Base-by-base conservation (phyloP, 2,888 invertebrate genomes). In the Mechanitis mazaeus region DNA sequence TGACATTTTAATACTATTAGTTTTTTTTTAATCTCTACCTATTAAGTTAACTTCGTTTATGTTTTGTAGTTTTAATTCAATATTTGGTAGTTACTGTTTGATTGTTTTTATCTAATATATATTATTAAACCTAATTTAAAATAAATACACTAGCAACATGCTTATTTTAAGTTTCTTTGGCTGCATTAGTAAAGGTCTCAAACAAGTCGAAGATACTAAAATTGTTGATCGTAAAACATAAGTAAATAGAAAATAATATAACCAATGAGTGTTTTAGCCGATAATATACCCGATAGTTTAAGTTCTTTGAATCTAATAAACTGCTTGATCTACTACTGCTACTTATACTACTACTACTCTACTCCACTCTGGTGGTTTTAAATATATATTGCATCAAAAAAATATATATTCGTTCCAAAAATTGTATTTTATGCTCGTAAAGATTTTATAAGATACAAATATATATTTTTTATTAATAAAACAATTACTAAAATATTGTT, bases 181-280 rank as follows among this genome's bases (percentile, higher is more conserved):
- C 54, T 56, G 59, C 63, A 54, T 59, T 63, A 59, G 59, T 59
- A 59, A 63, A 63, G 54, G 59, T 42, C 42, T 55, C 20, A 33
- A 55, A 59, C 54, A 60, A 56, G 59, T 56, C 56, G 45, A 63
- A 56, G 56, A 54, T 54, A 59, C 54, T 56, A 38, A 56, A 56
- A 56, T 59, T 59, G 56, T 57, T 54, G 63, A 59, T 55, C 56
- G 56, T 54, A 59, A 59, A 60, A 59, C 54, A 54, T 55, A 57
- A 55, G 54, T 54, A 54, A 59, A 54, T 59, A 59, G 56, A 56
- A 56, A 63, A 60, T 55, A 55, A 55, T 55, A 60, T 55, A n/a
- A 55, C 35, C 47, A n/a, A 47, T 47, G 28, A 47, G 47, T 47
- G 47, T n/a, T 47, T 47, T 47, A n/a, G n/a, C 47, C n/a, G 47